Evolutionary conservation across 2,888 invertebrate species (phyloP).

Genomic region (Lottia scabra): DNA sequence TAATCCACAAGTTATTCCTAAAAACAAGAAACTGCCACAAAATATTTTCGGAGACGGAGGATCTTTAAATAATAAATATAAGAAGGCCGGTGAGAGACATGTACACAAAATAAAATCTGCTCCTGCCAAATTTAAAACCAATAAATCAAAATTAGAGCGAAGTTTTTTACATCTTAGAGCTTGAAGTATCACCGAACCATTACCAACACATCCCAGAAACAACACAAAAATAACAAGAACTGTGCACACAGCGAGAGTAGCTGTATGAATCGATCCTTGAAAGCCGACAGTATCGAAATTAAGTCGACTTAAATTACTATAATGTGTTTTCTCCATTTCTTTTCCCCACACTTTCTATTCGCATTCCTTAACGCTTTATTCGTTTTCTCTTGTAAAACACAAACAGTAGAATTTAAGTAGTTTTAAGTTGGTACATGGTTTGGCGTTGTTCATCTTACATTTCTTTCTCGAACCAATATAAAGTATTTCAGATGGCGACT

Average conservation of each 20-base stretch:
- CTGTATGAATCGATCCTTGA: constrained; percentile 51
- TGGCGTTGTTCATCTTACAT: background rate
- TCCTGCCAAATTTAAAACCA: constrained; percentile 52
- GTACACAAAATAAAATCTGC: constrained; percentile 55
- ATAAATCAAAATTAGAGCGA: constrained; percentile 48
- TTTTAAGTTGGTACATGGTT: too few species aligned
- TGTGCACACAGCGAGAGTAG: constrained; percentile 57
- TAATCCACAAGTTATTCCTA: constrained; percentile 47
- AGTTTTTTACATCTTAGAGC: constrained; percentile 45
- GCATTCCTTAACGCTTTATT: background rate
- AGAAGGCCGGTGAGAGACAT: constrained; percentile 51
- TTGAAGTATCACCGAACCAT: constrained; percentile 50
- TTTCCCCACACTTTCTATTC: constrained; percentile 1
- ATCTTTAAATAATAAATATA: constrained; percentile 49
- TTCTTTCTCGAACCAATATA: background rate
- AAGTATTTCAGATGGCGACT: too few species aligned
- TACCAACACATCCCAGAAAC: constrained; percentile 54
- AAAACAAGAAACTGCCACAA: constrained; percentile 51
- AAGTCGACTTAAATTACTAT: constrained; percentile 6
- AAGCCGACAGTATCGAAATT: constrained; percentile 23
- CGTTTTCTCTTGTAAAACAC: background rate
- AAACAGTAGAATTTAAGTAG: background rate
- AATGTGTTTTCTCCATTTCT: background rate
- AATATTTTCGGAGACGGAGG: constrained; percentile 50
- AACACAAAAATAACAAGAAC: constrained; percentile 55